Conservation (phyloP, 2,113 vertebrate genomes). For the Neodon shergylaensis region DNA sequence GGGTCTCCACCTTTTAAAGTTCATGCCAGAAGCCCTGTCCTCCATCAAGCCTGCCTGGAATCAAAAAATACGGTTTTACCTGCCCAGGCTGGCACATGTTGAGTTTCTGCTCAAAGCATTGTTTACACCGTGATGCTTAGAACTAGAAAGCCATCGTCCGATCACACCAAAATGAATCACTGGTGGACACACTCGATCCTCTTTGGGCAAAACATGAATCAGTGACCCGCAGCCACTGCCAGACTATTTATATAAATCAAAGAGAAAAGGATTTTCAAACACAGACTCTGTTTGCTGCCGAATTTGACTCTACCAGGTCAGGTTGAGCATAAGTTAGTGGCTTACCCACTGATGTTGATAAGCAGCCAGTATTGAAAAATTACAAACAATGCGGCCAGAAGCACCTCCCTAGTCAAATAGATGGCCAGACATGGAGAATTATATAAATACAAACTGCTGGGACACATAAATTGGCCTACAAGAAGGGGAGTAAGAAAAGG, state of each 20-base stretch:
- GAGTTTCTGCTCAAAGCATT: neutral
- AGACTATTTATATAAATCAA: neutral
- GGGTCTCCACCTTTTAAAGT: neutral
- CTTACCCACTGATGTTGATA: neutral
- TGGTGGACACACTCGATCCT: neutral
- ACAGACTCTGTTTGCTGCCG: neutral
- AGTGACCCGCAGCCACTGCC: neutral
- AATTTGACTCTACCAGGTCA: neutral
- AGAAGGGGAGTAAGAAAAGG: neutral
- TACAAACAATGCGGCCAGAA: slow-evolving; percentile 59
- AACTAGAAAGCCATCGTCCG: neutral
- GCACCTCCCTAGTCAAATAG: neutral
- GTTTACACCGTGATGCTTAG: neutral
- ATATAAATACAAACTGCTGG: neutral
- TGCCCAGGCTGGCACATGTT: neutral
- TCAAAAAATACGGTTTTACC: neutral
- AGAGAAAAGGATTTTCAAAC: neutral
- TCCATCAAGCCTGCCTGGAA: neutral
- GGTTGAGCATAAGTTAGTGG: neutral
- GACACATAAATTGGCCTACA: neutral
- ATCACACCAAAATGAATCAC: neutral
- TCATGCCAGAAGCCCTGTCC: neutral
- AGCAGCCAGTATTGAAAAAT: neutral
- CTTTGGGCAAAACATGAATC: neutral
- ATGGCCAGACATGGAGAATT: neutral